Base-by-base conservation (phyloP, 35 echinoderm and acorn worm species). In the Apostichopus japonicus region DNA sequence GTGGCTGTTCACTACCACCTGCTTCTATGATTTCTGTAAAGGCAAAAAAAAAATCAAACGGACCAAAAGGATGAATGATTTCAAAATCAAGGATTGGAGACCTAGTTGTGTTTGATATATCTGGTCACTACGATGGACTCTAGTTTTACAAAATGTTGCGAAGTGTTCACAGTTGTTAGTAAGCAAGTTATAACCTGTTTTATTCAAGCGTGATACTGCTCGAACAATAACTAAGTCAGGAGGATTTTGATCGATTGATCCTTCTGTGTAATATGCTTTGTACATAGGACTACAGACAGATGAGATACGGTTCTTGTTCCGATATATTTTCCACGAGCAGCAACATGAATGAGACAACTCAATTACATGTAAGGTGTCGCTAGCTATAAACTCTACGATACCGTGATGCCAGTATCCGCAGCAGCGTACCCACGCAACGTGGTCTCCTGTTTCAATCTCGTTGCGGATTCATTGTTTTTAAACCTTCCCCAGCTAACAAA, bases 381-480 rank as follows among this genome's bases (percentile, higher is more conserved):
- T 10, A 21, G 1, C 57, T 16, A 91, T 23, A 1, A 56, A 53
- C 3, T 27, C 24, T 11, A 94, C 93, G 15, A 94, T 91, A 10
- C 61, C 93, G 52, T 94, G 93, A 19, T 94, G 93, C 93, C 93
- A 94, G 54, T 91, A 83, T 11, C 27, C 62, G 21, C 17, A 65
- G 10, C 21, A 19, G 17, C 93, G 54, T 21, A 70, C 27, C 88
- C 88, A 94, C 1, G 93, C 24, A 21, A 94, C 65, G 87, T 94
- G 93, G 44, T 94, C 93, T 6, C 93, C 57, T 1, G 57, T 59
- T 59, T 59, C 7, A 59, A 59, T 7, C 4, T 13, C 1, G 57
- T 4, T 2, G 57, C 1, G 27, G 27, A 1, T 33, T 33, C 27
- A 1, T 1, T 33, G 27, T 33, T 33, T 2, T 59, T 4, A 2